Evolutionary conservation across 64 coral and sea anemone genomes (phyloP), one percentile per base, ranked within the genome.

Genomic region (Astreopora myriophthalma): DNA sequence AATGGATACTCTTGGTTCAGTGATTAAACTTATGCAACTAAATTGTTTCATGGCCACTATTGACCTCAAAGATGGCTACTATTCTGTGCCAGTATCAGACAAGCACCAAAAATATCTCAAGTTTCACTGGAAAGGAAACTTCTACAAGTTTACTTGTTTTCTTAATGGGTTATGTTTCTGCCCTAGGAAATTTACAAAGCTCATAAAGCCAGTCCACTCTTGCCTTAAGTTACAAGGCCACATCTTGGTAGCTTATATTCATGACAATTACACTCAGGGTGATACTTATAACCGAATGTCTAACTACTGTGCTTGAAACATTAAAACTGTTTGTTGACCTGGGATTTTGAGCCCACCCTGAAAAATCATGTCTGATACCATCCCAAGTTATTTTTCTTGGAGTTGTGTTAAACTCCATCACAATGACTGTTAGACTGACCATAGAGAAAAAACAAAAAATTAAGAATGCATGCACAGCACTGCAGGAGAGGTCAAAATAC

Each of bases 121-220:
- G 40, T 44, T 44, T 44, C 40, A 44, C 40, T 44, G 51, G 24
- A 17, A 29, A 61, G 84, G 64, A 69, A 70, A 44, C 5, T 60
- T 19, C 55, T 60, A 60, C 55, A 60, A 60, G 55, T 60, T 60
- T 19, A 39, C 84, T 34, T 68, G 32, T 70, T 86, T 86, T 4
- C 84, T 62, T 8, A 86, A 86, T 71, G 84, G 84, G 8, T 38
- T 86, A 44, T 38, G 11, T 71, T 69, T 33, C 14, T 86, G 84
- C 23, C 84, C 65, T 69, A 44, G 35, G 61, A 34, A 70, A 69
- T 86, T 86, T 23, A 86, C 84, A 70, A 86, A 86, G 29, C 67
- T 86, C 22, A 42, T 86, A 69, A 86, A 86, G 55, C 84, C 84
- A 71, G 17, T 33, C 0, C 68, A 69, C 64, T 42, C 84, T 11